These are phyloP conservation scores for Hylia prasina DNA, from an alignment of 2,113 vertebrate genomes.

Conservation along the genomic window DNA sequence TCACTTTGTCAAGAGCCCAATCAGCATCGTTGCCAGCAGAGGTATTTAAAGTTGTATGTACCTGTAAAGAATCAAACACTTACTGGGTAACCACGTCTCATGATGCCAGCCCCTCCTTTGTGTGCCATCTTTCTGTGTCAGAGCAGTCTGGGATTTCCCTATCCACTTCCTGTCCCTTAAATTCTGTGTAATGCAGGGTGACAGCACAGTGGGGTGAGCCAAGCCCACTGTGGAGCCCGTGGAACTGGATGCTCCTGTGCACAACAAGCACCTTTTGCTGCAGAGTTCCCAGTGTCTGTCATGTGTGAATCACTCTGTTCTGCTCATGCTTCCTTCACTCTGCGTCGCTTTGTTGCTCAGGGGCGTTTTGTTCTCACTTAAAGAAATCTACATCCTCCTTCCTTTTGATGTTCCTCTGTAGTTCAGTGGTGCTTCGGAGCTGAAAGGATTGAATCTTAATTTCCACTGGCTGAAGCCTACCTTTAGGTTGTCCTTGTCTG, in stretches of 20 bases:
- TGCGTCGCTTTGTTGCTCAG: not conserved
- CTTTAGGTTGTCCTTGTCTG: not conserved
- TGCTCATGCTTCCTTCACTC: slow-evolving; percentile 22
- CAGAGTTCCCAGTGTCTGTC: not conserved
- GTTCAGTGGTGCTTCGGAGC: not conserved
- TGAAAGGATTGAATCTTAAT: not conserved
- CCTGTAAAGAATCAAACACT: not conserved
- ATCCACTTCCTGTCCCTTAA: not conserved
- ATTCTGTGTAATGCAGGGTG: not conserved
- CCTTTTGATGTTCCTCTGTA: not conserved
- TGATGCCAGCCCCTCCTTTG: not conserved
- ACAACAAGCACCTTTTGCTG: not conserved
- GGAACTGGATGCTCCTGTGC: not conserved
- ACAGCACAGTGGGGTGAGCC: not conserved
- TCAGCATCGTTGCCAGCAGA: not conserved
- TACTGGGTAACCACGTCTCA: not conserved
- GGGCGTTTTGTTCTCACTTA: not conserved
- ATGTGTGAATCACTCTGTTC: not conserved
- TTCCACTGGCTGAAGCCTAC: not conserved
- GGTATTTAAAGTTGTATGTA: not conserved
- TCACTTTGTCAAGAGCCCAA: not conserved
- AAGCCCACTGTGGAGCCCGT: not conserved
- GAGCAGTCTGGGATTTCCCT: not conserved
- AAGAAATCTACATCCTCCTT: not conserved
- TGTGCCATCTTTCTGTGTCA: not conserved